Conservation (phyloP, 1,140 invertebrate species). For the Drosophila nannoptera region DNA sequence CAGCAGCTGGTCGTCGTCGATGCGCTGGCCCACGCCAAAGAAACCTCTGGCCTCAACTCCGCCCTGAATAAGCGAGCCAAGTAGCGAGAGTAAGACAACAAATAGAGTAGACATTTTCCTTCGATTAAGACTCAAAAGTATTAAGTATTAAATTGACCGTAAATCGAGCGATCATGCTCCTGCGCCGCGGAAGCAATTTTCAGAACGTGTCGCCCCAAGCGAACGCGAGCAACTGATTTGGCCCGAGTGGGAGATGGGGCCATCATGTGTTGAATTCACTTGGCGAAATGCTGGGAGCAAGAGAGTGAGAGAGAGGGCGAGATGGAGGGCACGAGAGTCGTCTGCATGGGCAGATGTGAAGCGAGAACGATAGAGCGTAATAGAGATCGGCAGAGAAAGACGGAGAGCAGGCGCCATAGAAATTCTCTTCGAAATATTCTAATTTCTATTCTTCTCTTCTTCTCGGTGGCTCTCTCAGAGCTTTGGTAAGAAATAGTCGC, state of each 20-base stretch:
- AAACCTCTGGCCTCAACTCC: constrained; percentile 36
- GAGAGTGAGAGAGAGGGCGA: constrained; percentile 11
- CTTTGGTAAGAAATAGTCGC: neutral
- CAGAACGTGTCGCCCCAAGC: constrained; percentile 58
- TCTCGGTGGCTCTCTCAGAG: constrained; percentile 12
- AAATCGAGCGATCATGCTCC: constrained; percentile 9
- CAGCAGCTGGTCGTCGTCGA: constrained; percentile 59
- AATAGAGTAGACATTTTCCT: constrained; percentile 39
- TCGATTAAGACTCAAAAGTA: neutral
- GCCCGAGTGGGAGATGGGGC: constrained; percentile 1
- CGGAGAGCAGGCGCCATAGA: constrained; percentile 1
- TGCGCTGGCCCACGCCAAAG: constrained; percentile 57
- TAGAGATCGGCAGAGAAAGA: neutral
- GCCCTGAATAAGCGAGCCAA: constrained; percentile 20
- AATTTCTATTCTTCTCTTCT: neutral
- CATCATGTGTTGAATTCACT: constrained; percentile 58
- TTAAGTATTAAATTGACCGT: constrained; percentile 8
- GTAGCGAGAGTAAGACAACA: constrained; percentile 5
- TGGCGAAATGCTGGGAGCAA: constrained; percentile 12
- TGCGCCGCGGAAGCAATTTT: constrained; percentile 22
- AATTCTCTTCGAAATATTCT: constrained; percentile 20
- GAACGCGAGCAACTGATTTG: constrained; percentile 60
- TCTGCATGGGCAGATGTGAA: constrained; percentile 8
- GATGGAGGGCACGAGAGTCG: neutral
- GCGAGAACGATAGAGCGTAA: neutral